Evolutionary conservation across 1,140 invertebrate genomes (phyloP).

Genomic region (Eufriesea mexicana): DNA sequence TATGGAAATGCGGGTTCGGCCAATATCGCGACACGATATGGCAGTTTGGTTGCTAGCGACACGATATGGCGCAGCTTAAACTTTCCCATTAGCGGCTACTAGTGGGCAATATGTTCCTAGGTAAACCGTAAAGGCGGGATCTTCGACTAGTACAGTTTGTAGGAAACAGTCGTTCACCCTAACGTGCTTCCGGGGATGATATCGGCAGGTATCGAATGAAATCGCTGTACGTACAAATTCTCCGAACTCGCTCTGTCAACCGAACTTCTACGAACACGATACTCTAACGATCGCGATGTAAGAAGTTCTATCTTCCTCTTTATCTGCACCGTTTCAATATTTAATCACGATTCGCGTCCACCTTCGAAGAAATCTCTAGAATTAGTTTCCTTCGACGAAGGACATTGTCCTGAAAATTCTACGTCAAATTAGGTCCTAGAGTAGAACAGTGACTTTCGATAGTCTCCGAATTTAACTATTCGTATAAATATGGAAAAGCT

Average conservation of each 20-base stretch:
- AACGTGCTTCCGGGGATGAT: conserved; percentile 52
- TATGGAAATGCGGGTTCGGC: conserved; percentile 23
- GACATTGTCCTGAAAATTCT: too few species aligned
- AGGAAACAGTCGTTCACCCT: conserved; percentile 52
- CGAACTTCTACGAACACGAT: background rate
- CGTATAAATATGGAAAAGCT: too few species aligned
- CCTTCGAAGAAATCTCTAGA: too few species aligned
- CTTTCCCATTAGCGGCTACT: conserved; percentile 65
- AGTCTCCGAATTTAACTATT: too few species aligned
- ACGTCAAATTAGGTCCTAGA: too few species aligned
- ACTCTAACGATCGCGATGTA: background rate
- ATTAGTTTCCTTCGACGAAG: too few species aligned
- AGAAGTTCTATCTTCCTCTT: background rate
- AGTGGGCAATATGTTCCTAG: conserved; percentile 21
- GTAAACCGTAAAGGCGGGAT: conserved; percentile 49
- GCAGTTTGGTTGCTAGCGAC: conserved; percentile 30
- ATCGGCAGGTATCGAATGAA: conserved; percentile 9
- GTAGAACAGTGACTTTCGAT: too few species aligned
- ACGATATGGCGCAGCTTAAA: conserved; percentile 41
- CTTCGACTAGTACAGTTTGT: conserved; percentile 48
- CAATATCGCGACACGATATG: conserved; percentile 41
- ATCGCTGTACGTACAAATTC: conserved; percentile 31
- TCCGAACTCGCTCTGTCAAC: conserved; percentile 29
- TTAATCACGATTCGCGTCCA: background rate
- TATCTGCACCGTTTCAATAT: background rate